Percentiles rank a stretch among this genome's conserved stretches.
phyloP scores from a whole-genome alignment of 92 coral and sea anemone species.

The Plumapathes pennacea region DNA sequence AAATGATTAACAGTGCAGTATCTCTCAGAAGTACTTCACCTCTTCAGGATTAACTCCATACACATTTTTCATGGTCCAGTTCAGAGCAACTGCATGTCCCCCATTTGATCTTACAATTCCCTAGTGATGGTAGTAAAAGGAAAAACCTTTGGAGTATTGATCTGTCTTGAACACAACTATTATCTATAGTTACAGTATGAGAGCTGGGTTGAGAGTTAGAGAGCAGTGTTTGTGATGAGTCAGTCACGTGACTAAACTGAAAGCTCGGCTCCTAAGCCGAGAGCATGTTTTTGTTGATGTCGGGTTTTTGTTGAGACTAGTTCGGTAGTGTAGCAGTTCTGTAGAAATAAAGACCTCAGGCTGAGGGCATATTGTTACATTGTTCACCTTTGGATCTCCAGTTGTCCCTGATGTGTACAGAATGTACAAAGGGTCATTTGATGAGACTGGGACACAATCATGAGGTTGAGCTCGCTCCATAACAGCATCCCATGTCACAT shows the following conservation, averaged over 20 bases:
- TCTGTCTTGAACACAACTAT: too few species aligned
- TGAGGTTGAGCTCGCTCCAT: conserved; percentile 85
- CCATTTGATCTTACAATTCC: conserved; percentile 95
- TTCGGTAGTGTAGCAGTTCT: background rate
- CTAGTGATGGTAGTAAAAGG: conserved; percentile 30
- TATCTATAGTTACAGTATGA: too few species aligned
- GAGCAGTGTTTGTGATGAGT: too few species aligned
- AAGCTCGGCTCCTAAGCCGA: too few species aligned
- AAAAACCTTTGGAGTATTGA: too few species aligned
- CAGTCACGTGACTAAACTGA: too few species aligned
- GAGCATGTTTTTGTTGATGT: too few species aligned
- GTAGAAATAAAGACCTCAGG: background rate
- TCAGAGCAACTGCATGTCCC: conserved; percentile 94
- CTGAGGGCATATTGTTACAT: background rate
- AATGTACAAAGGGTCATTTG: conserved; percentile 92
- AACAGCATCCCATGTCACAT: conserved; percentile 87
- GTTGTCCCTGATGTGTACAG: conserved; percentile 98
- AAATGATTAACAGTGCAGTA: background rate
- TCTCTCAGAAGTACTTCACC: conserved; percentile 45
- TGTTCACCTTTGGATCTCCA: conserved; percentile 90
- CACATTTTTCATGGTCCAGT: conserved; percentile 90
- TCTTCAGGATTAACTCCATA: conserved; percentile 93
- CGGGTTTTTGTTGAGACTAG: background rate
- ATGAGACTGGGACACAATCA: conserved; percentile 85
- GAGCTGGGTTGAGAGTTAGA: too few species aligned